Evolutionary conservation across 2,888 invertebrate species (phyloP).

Genomic region (Ellobium chinense): DNA sequence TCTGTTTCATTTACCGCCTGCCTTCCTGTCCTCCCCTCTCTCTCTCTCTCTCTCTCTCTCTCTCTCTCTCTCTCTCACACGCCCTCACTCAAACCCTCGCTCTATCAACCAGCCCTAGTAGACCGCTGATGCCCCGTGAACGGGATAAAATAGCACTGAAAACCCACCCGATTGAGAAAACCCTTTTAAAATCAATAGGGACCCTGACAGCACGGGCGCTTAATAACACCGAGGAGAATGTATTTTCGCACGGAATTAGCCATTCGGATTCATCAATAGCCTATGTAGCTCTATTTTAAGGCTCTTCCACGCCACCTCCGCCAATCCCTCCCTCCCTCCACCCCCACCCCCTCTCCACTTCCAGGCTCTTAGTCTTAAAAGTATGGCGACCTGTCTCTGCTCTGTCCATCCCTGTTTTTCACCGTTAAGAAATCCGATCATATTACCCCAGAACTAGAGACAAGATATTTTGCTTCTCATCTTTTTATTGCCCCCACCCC

Average conservation of each 20-base stretch:
- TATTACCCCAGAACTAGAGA: no score
- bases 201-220: background rate
- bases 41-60: background rate
- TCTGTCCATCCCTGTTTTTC: no score
- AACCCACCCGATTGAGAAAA: background rate
- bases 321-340: background rate
- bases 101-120: background rate
- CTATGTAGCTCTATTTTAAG: constrained; percentile 1
- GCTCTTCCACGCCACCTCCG: background rate
- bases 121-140: background rate
- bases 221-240: constrained; percentile 4
- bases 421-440: no score
- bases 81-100: background rate
- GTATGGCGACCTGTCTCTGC: background rate
- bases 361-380: no score
- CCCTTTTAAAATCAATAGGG: constrained; percentile 20
- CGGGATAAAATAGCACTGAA: background rate
- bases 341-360: background rate
- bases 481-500: no score
- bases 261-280: constrained; percentile 1
- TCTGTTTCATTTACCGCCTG: background rate
- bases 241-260: constrained; percentile 11
- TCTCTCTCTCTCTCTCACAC: background rate
- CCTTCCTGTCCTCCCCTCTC: background rate
- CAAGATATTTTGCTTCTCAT: no score